Conservation (phyloP, 2,888 invertebrate genomes). For the Amphipyra berbera region DNA sequence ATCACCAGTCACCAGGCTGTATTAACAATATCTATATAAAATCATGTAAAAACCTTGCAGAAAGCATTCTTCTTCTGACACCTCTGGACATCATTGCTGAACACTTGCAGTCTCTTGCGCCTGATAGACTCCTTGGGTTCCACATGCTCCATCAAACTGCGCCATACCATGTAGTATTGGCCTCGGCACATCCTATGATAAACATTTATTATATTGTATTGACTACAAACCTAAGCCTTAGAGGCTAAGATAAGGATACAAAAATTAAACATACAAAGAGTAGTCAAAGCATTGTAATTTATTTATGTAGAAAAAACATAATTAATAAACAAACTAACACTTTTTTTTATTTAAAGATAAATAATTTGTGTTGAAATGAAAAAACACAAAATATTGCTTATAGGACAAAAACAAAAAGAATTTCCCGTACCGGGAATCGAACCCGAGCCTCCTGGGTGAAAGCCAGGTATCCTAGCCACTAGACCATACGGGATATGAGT, state of each 20-base stretch:
- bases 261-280: too few species aligned
- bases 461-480: conserved; percentile 93
- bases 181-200: conserved; percentile 79
- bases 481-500: conserved; percentile 90
- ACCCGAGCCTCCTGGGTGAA: conserved; percentile 93
- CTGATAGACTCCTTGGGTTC: conserved; percentile 72
- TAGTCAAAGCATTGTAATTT: too few species aligned
- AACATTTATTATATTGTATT: neutral
- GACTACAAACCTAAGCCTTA: too few species aligned
- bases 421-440: conserved; percentile 93
- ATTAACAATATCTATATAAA: too few species aligned
- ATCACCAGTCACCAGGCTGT: too few species aligned
- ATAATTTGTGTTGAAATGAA: neutral
- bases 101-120: conserved; percentile 79
- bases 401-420: conserved; percentile 22
- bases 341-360: neutral
- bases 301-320: too few species aligned
- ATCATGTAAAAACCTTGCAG: conserved; percentile 65
- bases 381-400: too few species aligned
- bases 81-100: conserved; percentile 75
- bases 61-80: conserved; percentile 73
- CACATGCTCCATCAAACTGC: conserved; percentile 83
- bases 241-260: too few species aligned
- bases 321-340: too few species aligned
- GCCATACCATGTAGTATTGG: conserved; percentile 84